A percentile compares a stretch with the other conserved stretches of the same genome.
These are phyloP conservation scores for Clarias fuscus DNA, from an alignment of 2,797 vertebrate genomes.

Conservation along the genomic window DNA sequence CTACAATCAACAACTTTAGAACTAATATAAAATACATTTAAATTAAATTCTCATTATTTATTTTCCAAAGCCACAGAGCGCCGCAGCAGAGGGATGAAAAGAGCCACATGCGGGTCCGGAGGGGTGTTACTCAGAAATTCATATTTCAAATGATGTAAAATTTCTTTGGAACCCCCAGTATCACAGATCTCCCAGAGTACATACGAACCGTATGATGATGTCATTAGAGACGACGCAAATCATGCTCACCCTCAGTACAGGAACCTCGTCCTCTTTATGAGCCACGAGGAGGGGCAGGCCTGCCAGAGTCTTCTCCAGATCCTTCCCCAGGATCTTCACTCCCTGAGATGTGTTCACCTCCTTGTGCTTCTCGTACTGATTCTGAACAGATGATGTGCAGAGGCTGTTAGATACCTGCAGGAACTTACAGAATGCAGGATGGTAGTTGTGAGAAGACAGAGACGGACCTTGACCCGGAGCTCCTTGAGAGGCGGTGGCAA, in stretches of 20 bases:
- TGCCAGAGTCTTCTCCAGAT: constrained; percentile 92
- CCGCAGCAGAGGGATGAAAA: too few species aligned
- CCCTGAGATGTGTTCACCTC: constrained; percentile 92
- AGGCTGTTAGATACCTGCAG: neutral
- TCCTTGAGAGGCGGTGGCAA: constrained; percentile 96
- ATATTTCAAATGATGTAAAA: too few species aligned
- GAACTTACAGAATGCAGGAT: neutral
- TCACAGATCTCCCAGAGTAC: too few species aligned
- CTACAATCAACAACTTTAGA: too few species aligned
- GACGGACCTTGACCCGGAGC: constrained; percentile 88
- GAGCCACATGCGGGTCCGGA: too few species aligned
- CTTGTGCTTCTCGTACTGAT: constrained; percentile 96
- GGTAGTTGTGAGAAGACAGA: neutral
- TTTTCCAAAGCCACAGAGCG: too few species aligned
- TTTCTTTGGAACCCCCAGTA: too few species aligned
- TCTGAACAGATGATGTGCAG: constrained; percentile 69
- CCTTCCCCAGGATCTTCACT: constrained; percentile 96
- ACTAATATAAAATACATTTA: too few species aligned
- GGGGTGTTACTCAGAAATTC: too few species aligned
- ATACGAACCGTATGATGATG: too few species aligned
- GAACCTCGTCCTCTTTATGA: constrained; percentile 89
- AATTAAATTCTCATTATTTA: too few species aligned
- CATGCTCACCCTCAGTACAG: constrained; percentile 85
- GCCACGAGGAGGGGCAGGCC: constrained; percentile 93
- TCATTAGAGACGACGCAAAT: too few species aligned